Percentiles rank a stretch among this genome's conserved stretches.
Conservation (phyloP, 2,797 vertebrate species). For the Dermochelys coriacea region DNA sequence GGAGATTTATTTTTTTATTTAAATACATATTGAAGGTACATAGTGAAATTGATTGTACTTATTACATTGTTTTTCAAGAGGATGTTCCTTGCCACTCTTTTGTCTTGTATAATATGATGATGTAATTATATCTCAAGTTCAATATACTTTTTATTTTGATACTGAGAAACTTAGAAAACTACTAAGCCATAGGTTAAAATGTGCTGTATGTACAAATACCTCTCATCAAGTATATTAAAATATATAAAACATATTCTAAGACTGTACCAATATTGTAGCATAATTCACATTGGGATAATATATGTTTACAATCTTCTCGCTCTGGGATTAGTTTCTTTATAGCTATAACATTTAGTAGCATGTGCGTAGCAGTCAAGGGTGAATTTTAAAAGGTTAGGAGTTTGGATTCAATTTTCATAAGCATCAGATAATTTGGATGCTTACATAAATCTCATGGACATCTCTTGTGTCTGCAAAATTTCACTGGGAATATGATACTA, state of each 20-base stretch:
- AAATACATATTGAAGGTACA: neutral
- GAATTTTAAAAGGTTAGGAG: neutral
- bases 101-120: neutral
- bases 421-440: neutral
- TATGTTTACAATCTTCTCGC: neutral
- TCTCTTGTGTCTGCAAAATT: neutral
- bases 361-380: neutral
- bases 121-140: neutral
- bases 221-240: neutral
- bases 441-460: neutral
- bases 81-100: neutral
- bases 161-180: neutral
- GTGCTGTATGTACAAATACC: neutral
- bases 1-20: fast-evolving
- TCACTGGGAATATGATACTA: neutral
- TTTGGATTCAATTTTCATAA: neutral
- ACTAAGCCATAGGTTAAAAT: neutral
- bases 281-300: fast-evolving
- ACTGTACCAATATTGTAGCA: neutral
- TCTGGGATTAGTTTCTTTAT: neutral
- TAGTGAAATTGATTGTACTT: neutral
- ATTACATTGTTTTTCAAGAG: fast-evolving
- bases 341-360: neutral
- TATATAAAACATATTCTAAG: neutral
- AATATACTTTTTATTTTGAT: neutral